A percentile compares a stretch with the other conserved stretches of the same genome.
These are phyloP conservation scores for Nasonia oneida DNA, from an alignment of 2,888 invertebrate genomes.

Conservation along the genomic window DNA sequence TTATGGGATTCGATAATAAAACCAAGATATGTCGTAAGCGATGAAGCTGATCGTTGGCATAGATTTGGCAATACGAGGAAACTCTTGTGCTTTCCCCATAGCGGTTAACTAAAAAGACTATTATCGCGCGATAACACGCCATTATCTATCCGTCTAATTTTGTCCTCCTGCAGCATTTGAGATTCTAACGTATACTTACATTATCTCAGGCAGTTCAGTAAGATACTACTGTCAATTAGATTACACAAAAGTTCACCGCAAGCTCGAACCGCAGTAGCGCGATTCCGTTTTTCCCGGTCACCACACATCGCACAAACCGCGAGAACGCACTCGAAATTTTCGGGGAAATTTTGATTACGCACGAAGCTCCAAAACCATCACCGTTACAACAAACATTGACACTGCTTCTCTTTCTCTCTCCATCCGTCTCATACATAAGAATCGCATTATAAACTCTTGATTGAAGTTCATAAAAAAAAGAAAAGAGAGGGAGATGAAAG, in stretches of 20 bases:
- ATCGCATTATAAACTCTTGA: not conserved
- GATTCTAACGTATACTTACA: no score
- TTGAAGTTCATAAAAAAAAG: not conserved
- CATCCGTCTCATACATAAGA: not conserved
- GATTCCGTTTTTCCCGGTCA: not conserved
- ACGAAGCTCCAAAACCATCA: not conserved
- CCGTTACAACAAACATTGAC: constrained; percentile 7
- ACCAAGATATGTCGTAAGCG: no score
- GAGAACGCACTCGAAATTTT: not conserved
- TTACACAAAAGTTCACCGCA: not conserved
- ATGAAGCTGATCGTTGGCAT: no score
- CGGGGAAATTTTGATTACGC: constrained; percentile 8
- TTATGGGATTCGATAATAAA: no score
- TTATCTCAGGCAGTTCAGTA: no score
- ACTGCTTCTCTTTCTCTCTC: not conserved
- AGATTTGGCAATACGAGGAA: no score
- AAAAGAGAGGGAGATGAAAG: not conserved
- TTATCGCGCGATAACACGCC: no score
- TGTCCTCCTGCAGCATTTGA: no score
- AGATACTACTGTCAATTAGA: no score
- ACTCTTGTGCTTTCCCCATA: no score
- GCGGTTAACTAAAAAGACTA: no score
- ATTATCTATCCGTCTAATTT: no score
- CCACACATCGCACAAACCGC: not conserved
- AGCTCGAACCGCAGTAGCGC: not conserved